Conservation (phyloP, 2,888 invertebrate species). For the Ceraclea dissimilis region DNA sequence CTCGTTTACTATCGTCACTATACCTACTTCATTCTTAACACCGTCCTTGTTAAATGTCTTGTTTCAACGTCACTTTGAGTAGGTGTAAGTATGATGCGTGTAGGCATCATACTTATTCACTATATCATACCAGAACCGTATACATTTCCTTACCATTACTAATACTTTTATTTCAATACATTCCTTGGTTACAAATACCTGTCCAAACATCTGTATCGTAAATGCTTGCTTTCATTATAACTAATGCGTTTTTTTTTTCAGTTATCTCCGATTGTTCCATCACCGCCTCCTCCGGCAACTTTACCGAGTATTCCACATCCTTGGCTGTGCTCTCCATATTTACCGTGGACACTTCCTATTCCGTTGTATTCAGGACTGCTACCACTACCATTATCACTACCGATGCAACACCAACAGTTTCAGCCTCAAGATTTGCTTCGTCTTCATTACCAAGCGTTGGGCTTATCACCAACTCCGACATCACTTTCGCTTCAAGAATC, state of each 20-base stretch:
- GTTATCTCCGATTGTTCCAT: background rate
- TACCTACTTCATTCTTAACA: too few relatives aligned
- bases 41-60: too few relatives aligned
- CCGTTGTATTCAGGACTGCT: conserved; percentile 41
- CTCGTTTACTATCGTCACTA: too few relatives aligned
- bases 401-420: conserved; percentile 32
- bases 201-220: too few relatives aligned
- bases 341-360: conserved; percentile 42
- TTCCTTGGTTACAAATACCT: too few relatives aligned
- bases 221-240: background rate
- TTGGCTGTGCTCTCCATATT: conserved; percentile 43
- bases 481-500: background rate
- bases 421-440: conserved; percentile 42
- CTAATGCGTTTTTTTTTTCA: background rate
- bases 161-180: too few relatives aligned
- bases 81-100: too few relatives aligned
- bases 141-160: too few relatives aligned
- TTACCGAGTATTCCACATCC: conserved; percentile 27
- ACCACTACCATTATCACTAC: conserved; percentile 31
- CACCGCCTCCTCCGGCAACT: background rate
- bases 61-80: too few relatives aligned
- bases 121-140: too few relatives aligned
- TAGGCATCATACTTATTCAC: too few relatives aligned
- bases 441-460: conserved; percentile 41
- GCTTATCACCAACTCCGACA: conserved; percentile 4